Evolutionary conservation across 2,797 vertebrate species (phyloP).

Genomic region (Eleutherodactylus coqui): DNA sequence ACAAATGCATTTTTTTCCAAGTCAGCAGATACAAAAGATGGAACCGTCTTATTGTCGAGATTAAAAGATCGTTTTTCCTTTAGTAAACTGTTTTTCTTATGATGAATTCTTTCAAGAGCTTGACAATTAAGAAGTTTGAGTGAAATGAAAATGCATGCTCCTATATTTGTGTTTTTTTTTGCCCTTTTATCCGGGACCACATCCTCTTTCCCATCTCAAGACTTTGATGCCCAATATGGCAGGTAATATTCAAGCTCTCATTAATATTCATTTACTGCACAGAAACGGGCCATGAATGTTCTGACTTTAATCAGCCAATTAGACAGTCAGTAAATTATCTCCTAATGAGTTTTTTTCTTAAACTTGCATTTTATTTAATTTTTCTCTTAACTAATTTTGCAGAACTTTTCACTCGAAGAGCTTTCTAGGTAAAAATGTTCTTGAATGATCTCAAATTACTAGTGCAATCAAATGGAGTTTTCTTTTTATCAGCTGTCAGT

Average conservation of each 20-base stretch:
- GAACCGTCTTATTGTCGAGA: slow-evolving; percentile 77
- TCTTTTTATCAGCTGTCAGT: not conserved
- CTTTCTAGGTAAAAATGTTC: not conserved
- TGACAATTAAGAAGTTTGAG: slow-evolving; percentile 68
- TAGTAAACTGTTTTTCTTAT: slow-evolving; percentile 71
- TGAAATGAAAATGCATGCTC: slow-evolving; percentile 65
- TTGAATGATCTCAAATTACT: not conserved
- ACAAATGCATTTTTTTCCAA: slow-evolving; percentile 77
- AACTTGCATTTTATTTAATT: slow-evolving; percentile 48
- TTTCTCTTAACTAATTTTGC: slow-evolving; percentile 37
- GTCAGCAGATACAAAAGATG: slow-evolving; percentile 81
- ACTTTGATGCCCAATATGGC: slow-evolving; percentile 63
- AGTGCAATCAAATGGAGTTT: not conserved
- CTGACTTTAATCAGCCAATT: slow-evolving; percentile 53
- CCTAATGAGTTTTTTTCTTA: slow-evolving; percentile 59
- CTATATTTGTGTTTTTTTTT: slow-evolving; percentile 64
- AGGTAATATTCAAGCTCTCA: slow-evolving; percentile 12
- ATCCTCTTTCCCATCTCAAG: slow-evolving; percentile 57
- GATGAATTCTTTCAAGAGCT: slow-evolving; percentile 70
- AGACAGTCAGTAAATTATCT: slow-evolving; percentile 36
- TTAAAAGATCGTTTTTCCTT: slow-evolving; percentile 76
- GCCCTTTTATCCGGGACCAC: slow-evolving; percentile 65
- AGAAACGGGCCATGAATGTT: slow-evolving; percentile 16
- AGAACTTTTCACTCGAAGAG: not conserved
- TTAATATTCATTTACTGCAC: slow-evolving; percentile 52